A percentile compares a stretch with the other conserved stretches of the same genome.
Conservation (phyloP, 2,797 vertebrate genomes). For the Lepilemur ruficaudatus region DNA sequence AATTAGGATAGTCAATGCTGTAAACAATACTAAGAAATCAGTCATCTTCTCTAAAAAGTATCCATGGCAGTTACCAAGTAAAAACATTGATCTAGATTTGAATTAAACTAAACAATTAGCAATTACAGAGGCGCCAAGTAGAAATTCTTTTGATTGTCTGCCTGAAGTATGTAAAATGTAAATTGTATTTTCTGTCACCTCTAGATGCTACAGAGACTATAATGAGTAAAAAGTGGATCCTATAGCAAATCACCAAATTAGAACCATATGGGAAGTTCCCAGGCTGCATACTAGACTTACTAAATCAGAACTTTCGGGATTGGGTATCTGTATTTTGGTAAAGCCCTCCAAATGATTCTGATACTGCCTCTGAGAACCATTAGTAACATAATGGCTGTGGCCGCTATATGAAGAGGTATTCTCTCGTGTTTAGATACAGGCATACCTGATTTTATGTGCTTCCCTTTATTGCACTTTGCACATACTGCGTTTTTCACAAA, state of each 20-base stretch:
- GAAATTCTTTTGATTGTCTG: slow-evolving; percentile 10
- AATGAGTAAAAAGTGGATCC: not conserved
- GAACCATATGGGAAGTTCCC: not conserved
- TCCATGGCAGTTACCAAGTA: not conserved
- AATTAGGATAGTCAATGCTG: not conserved
- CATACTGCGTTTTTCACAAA: not conserved
- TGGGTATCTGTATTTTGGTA: not conserved
- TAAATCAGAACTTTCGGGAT: not conserved
- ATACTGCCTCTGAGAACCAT: not conserved
- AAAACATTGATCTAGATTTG: slow-evolving; percentile 7
- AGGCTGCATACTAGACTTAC: not conserved
- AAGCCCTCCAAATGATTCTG: not conserved
- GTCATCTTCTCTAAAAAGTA: not conserved
- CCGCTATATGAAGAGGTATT: not conserved
- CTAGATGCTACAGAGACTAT: not conserved
- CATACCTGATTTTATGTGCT: not conserved
- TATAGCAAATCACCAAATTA: not conserved
- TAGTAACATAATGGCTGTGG: not conserved
- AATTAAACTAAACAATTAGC: not conserved
- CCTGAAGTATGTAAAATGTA: not conserved
- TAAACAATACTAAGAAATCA: slow-evolving; percentile 34
- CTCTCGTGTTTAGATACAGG: not conserved
- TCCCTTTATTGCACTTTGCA: not conserved
- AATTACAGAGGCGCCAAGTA: not conserved
- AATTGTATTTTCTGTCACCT: slow-evolving; percentile 22